Percentiles rank a stretch among this genome's conserved stretches.
Evolutionary conservation across 2,113 vertebrate species (phyloP).

Genomic region (Puntigrus tetrazona): DNA sequence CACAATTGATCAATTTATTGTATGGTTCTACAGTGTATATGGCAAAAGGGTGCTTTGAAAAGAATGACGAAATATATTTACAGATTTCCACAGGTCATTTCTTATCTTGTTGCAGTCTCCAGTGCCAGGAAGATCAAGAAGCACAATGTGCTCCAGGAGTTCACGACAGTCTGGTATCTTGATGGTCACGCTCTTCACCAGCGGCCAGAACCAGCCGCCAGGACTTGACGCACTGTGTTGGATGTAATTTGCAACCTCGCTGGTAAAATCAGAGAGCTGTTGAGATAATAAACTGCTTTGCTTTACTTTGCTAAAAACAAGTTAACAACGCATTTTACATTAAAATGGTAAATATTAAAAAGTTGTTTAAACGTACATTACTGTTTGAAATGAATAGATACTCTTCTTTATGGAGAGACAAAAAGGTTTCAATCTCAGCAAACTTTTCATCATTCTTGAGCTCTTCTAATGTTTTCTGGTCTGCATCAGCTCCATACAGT

Average conservation of each 20-base stretch:
- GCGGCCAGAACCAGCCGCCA: not conserved
- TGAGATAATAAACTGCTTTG: too few species aligned
- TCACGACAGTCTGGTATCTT: not conserved
- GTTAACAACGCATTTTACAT: too few species aligned
- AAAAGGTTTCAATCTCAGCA: not conserved
- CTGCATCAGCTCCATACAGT: not conserved
- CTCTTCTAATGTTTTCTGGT: not conserved
- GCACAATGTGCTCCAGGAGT: not conserved
- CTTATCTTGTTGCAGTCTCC: not conserved
- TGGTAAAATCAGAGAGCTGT: not conserved
- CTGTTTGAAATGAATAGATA: not conserved
- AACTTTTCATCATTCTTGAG: not conserved
- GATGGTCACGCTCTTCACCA: not conserved
- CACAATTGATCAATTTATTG: not conserved
- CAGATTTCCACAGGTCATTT: slow-evolving; percentile 22
- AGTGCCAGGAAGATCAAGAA: slow-evolving; percentile 1
- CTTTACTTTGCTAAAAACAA: too few species aligned
- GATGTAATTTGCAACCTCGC: not conserved
- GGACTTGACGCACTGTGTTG: not conserved
- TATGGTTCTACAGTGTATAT: too few species aligned
- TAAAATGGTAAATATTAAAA: too few species aligned
- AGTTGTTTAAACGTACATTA: not conserved
- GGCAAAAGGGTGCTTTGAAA: not conserved
- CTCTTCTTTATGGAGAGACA: not conserved
- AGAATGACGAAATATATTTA: not conserved